A percentile compares a stretch with the other conserved stretches of the same genome.
Evolutionary conservation across 2,888 invertebrate genomes (phyloP).

Genomic region (Melanargia galathea): DNA sequence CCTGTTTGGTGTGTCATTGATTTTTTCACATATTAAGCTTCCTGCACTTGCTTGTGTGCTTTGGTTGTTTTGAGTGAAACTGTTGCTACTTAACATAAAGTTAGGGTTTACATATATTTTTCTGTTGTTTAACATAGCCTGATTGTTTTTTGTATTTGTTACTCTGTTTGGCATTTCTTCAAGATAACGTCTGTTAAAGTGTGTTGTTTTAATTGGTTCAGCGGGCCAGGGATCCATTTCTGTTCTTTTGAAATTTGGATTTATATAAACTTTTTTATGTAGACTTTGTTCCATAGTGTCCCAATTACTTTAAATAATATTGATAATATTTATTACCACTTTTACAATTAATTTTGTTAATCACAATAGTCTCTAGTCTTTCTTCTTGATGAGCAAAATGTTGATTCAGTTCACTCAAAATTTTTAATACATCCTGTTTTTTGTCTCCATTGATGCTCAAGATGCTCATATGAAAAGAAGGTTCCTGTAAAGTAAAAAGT

Average conservation of each 20-base stretch:
- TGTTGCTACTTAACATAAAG: slow-evolving; percentile 55
- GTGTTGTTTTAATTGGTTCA: slow-evolving; percentile 47
- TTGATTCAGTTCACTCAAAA: slow-evolving; percentile 77
- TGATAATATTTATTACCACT: slow-evolving; percentile 88
- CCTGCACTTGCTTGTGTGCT: slow-evolving; percentile 7
- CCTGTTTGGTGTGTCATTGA: slow-evolving; percentile 1
- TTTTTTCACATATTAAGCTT: slow-evolving; percentile 12
- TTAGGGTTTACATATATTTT: slow-evolving; percentile 79
- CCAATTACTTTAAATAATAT: slow-evolving; percentile 65
- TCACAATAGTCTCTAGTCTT: slow-evolving; percentile 67
- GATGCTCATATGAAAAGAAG: slow-evolving; percentile 92
- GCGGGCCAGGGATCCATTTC: slow-evolving; percentile 29
- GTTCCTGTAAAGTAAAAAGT: slow-evolving; percentile 83
- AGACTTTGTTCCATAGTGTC: slow-evolving; percentile 42
- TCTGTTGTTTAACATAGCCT: slow-evolving; percentile 42
- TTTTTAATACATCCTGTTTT: slow-evolving; percentile 68
- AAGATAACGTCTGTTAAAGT: slow-evolving; percentile 65
- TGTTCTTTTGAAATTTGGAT: slow-evolving; percentile 68
- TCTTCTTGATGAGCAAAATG: slow-evolving; percentile 58
- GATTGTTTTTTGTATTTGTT: slow-evolving; percentile 26
- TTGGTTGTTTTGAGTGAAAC: slow-evolving; percentile 1
- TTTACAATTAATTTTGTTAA: slow-evolving; percentile 85
- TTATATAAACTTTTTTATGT: slow-evolving; percentile 65
- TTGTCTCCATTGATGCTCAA: slow-evolving; percentile 89
- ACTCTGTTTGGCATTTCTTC: slow-evolving; percentile 42